A percentile compares a stretch with the other conserved stretches of the same genome.
Conservation (phyloP, 2,797 vertebrate species). For the Premnoplex brunnescens region DNA sequence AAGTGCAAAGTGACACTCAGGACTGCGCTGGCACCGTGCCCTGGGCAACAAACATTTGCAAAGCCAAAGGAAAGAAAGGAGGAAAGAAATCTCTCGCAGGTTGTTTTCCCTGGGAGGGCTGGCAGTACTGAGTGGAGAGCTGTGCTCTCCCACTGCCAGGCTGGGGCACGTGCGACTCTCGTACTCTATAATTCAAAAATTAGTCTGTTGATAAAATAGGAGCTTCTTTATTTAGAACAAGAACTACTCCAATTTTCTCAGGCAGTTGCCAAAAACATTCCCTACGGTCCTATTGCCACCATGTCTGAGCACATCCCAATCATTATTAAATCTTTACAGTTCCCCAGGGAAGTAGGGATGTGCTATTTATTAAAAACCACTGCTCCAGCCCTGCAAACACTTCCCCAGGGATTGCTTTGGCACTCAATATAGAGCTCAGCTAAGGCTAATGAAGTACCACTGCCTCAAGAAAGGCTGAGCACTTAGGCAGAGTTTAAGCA, state of each 20-base stretch:
- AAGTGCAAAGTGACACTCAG: background rate
- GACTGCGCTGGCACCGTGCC: background rate
- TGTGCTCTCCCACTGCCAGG: background rate
- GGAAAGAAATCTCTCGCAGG: background rate
- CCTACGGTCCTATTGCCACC: background rate
- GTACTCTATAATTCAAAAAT: background rate
- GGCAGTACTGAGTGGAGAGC: background rate
- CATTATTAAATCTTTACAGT: background rate
- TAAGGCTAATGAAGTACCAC: background rate
- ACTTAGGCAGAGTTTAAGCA: background rate
- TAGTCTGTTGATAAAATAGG: slow-evolving; percentile 27
- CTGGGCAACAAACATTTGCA: background rate
- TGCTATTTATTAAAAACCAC: background rate
- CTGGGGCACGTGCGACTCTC: background rate
- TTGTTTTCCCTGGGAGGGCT: background rate
- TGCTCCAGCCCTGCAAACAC: background rate
- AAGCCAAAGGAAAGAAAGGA: background rate
- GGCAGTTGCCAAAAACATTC: background rate
- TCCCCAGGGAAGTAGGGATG: background rate
- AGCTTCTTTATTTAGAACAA: slow-evolving; percentile 45
- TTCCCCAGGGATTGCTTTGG: background rate
- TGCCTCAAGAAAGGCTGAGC: background rate
- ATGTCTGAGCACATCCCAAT: slow-evolving; percentile 4
- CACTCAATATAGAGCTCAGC: background rate
- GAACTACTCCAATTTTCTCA: slow-evolving; percentile 14